These are phyloP conservation scores for Erebia epiphron DNA, from an alignment of 2,888 invertebrate genomes.

Conservation along the genomic window DNA sequence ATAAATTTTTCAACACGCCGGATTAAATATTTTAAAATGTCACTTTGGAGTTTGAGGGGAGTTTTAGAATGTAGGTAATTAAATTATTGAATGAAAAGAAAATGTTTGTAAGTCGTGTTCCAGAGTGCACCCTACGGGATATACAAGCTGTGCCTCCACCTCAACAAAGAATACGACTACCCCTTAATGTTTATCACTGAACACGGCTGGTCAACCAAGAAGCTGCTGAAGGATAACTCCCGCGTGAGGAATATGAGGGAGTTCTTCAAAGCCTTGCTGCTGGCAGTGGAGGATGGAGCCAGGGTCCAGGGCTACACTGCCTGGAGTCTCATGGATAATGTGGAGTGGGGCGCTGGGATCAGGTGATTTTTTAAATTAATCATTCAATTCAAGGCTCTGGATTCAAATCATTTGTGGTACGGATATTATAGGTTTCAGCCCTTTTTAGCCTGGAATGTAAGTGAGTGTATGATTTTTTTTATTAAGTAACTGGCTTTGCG, in stretches of 20 bases:
- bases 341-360: constrained; percentile 85
- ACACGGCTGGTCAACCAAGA: constrained; percentile 81
- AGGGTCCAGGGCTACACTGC: constrained; percentile 80
- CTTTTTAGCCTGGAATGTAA: too few relatives aligned
- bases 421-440: too few relatives aligned
- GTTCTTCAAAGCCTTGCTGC: constrained; percentile 71
- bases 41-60: too few relatives aligned
- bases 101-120: background rate
- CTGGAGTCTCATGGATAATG: constrained; percentile 87
- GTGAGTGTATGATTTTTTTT: too few relatives aligned
- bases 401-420: too few relatives aligned
- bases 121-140: constrained; percentile 71
- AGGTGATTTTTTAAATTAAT: constrained; percentile 52
- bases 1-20: too few relatives aligned
- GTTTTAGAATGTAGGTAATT: too few relatives aligned
- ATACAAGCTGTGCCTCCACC: constrained; percentile 60
- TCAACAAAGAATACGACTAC: constrained; percentile 62
- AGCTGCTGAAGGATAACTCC: constrained; percentile 65
- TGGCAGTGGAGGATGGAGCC: constrained; percentile 77
- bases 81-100: too few relatives aligned
- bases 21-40: too few relatives aligned
- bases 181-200: constrained; percentile 78
- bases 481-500: too few relatives aligned
- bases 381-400: too few relatives aligned
- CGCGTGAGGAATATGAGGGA: constrained; percentile 64